Conservation (phyloP, 2,888 invertebrate species). For the Trachelus tabidus region DNA sequence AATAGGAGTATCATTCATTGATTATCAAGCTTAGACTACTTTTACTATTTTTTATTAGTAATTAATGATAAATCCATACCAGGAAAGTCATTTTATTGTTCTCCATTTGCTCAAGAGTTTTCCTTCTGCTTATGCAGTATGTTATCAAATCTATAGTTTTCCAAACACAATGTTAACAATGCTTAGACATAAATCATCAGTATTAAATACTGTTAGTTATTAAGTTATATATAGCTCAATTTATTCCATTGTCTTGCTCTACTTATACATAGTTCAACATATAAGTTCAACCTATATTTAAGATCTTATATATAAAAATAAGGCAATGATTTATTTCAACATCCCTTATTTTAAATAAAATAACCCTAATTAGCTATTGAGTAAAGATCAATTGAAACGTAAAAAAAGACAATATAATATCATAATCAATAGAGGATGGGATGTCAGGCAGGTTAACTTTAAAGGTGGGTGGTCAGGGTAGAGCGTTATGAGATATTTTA, state of each 20-base stretch:
- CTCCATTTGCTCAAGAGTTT: not conserved
- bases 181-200: not conserved
- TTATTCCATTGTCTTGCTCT: not conserved
- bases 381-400: not conserved
- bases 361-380: not conserved
- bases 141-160: not conserved
- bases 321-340: not conserved
- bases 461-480: conserved; percentile 18
- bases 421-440: not conserved
- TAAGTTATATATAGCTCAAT: not conserved
- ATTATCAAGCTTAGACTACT: not conserved
- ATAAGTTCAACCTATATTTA: not conserved
- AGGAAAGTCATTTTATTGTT: not conserved
- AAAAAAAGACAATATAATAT: not conserved
- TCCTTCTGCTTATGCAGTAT: not conserved
- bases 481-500: not conserved
- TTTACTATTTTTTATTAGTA: not conserved
- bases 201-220: not conserved
- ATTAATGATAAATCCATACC: not conserved
- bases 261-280: not conserved
- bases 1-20: not conserved
- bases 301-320: not conserved
- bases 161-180: not conserved
- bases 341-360: not conserved
- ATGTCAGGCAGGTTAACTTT: not conserved